Percentiles rank a stretch among this genome's conserved stretches.
phyloP scores from a whole-genome alignment of 2,888 invertebrate genomes.

The Diploptera punctata region DNA sequence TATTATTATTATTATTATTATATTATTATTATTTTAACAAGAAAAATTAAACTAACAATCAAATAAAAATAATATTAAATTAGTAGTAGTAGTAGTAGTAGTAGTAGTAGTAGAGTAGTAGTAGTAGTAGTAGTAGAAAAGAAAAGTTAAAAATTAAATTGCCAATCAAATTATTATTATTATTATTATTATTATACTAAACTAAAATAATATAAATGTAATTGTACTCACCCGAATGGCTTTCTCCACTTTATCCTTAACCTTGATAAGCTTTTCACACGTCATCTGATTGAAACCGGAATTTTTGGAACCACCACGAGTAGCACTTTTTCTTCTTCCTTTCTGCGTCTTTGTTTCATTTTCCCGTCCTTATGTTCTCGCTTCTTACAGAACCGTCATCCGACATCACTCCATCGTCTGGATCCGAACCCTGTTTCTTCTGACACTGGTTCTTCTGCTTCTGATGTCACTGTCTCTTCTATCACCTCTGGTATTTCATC shows the following conservation, averaged over 20 bases:
- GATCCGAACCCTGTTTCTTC: not conserved
- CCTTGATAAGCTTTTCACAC: slow-evolving; percentile 42
- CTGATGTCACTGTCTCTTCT: not conserved
- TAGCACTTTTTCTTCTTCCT: not conserved
- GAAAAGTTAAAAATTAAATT: too few relatives aligned
- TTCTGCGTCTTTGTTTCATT: not conserved
- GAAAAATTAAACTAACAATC: too few relatives aligned
- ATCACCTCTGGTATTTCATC: not conserved
- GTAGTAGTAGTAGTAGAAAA: too few relatives aligned
- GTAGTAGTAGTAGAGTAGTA: too few relatives aligned
- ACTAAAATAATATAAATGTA: too few relatives aligned
- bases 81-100: too few relatives aligned
- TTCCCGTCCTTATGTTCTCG: too few relatives aligned
- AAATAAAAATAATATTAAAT: too few relatives aligned
- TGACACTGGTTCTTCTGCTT: not conserved
- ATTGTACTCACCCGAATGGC: slow-evolving; percentile 44
- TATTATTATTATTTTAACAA: too few relatives aligned
- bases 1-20: too few relatives aligned
- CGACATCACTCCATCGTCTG: not conserved
- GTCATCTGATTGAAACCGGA: slow-evolving; percentile 24
- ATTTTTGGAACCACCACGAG: not conserved
- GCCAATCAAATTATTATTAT: too few relatives aligned
- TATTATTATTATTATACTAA: too few relatives aligned
- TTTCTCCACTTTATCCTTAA: slow-evolving; percentile 44
- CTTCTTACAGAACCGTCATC: not conserved